Percentiles rank a stretch among this genome's conserved stretches.
Evolutionary conservation across 1,140 invertebrate species (phyloP).

Genomic region (Neelides sp.): DNA sequence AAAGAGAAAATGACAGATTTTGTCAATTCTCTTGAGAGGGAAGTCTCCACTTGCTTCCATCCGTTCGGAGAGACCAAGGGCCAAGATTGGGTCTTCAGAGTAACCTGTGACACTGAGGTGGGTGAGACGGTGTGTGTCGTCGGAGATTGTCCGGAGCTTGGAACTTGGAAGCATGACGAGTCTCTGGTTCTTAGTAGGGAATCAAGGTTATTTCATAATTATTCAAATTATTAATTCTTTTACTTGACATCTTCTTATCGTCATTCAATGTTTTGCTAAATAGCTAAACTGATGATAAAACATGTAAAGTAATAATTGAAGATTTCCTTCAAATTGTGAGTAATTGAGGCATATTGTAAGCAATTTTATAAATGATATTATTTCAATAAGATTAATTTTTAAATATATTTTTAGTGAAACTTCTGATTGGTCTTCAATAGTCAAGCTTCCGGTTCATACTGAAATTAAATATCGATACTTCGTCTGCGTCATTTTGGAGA

Average conservation of each 20-base stretch:
- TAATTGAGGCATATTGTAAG: not conserved
- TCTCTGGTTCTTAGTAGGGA: constrained; percentile 32
- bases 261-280: no score
- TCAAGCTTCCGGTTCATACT: constrained; percentile 45
- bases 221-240: no score
- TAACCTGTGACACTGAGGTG: constrained; percentile 35
- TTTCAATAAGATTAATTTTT: constrained; percentile 3
- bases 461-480: constrained; percentile 66
- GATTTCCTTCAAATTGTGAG: not conserved
- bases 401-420: no score
- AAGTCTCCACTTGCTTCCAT: no score
- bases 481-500: constrained; percentile 47
- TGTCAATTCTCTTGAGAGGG: no score
- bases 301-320: no score
- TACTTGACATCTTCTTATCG: no score
- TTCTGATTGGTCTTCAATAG: constrained; percentile 35
- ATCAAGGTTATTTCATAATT: constrained; percentile 16
- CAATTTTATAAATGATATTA: constrained; percentile 3
- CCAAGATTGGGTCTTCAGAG: no score
- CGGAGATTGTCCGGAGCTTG: constrained; percentile 40
- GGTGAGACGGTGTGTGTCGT: constrained; percentile 41
- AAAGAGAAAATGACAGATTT: no score
- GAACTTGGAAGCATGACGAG: constrained; percentile 39
- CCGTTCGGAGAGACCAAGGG: no score
- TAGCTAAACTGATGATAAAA: no score